These are phyloP conservation scores for Synergus gifuensis DNA, from an alignment of 2,888 invertebrate genomes.

Conservation along the genomic window DNA sequence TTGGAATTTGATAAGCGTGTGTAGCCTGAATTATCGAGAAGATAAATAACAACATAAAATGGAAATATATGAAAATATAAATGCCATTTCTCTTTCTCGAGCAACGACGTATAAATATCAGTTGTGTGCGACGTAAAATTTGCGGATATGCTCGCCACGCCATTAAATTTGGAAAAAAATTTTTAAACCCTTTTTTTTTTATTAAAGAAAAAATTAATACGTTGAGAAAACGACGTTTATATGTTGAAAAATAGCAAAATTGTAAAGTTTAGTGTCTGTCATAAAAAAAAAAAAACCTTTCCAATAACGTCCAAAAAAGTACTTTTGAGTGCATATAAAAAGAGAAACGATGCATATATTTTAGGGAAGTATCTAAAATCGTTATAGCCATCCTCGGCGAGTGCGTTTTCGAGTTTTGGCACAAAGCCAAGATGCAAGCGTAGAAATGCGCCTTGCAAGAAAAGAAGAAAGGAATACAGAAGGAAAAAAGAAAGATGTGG, in stretches of 20 bases:
- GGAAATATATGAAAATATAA: background rate
- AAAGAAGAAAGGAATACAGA: slow-evolving; percentile 29
- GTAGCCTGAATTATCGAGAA: background rate
- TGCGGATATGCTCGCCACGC: slow-evolving; percentile 1
- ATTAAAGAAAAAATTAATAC: no score
- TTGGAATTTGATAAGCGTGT: background rate
- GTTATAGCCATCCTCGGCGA: slow-evolving; percentile 57
- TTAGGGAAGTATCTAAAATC: slow-evolving; percentile 60
- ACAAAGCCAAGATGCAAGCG: slow-evolving; percentile 55
- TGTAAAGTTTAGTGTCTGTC: no score
- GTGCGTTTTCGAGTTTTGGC: slow-evolving; percentile 58
- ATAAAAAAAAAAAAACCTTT: no score
- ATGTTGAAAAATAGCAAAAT: no score
- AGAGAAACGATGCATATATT: slow-evolving; percentile 52
- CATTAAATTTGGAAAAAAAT: no score
- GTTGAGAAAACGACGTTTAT: no score
- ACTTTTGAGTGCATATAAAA: slow-evolving; percentile 17
- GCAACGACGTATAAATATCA: slow-evolving; percentile 37
- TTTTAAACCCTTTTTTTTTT: no score
- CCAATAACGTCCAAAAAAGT: background rate
- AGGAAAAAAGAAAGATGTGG: background rate
- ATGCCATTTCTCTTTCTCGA: slow-evolving; percentile 31
- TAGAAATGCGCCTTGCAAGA: slow-evolving; percentile 47
- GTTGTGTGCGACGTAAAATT: slow-evolving; percentile 38
- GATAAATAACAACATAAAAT: slow-evolving; percentile 21